These are phyloP conservation scores for Scyliorhinus canicula DNA, from an alignment of 2,797 vertebrate species.

Conservation along the genomic window DNA sequence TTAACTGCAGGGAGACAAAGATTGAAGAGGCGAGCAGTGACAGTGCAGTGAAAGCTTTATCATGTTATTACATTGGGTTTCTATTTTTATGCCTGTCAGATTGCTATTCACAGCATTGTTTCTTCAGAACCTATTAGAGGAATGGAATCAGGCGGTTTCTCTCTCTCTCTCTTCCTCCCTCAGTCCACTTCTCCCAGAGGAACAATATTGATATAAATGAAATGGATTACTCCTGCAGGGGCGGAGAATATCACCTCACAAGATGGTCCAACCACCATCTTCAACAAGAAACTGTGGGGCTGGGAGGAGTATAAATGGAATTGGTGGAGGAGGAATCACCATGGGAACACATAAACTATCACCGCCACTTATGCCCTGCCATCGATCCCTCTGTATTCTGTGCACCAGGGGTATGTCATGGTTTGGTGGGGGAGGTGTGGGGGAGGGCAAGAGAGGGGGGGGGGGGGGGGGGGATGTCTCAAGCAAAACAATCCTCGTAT, in stretches of 20 bases:
- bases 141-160: not conserved
- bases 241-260: not conserved
- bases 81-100: not conserved
- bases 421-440: not conserved
- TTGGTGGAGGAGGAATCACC: not conserved
- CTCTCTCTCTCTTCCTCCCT: too few species aligned
- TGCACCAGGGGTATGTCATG: not conserved
- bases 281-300: not conserved
- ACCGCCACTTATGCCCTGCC: not conserved
- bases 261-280: not conserved
- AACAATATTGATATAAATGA: not conserved
- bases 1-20: not conserved
- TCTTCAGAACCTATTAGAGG: not conserved
- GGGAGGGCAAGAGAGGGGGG: accelerated
- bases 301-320: too few species aligned
- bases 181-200: not conserved
- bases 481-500: too few species aligned
- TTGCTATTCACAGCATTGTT: not conserved
- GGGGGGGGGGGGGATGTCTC: too few species aligned
- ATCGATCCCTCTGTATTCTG: too few species aligned
- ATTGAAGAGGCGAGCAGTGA: not conserved
- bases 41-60: not conserved
- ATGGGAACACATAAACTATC: not conserved
- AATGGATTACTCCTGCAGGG: not conserved
- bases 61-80: not conserved